Percentiles rank a stretch among this genome's conserved stretches.
Evolutionary conservation across 2,113 vertebrate species (phyloP).

Genomic region (Siniperca knerii): DNA sequence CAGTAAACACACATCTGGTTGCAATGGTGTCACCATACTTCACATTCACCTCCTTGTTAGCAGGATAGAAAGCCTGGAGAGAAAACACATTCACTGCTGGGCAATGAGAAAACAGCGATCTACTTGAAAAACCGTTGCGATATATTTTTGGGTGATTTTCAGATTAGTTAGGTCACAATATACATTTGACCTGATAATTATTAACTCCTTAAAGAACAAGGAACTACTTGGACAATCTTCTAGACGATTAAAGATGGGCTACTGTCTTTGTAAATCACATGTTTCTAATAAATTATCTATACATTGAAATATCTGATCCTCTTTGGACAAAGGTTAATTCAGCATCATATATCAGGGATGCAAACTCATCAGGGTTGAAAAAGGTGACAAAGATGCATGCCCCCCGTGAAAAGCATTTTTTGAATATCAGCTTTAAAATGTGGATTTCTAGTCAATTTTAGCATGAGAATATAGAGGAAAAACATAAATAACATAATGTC

Average conservation of each 20-base stretch:
- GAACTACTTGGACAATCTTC: neutral
- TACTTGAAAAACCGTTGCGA: neutral
- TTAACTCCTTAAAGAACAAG: neutral
- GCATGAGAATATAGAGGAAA: too few species aligned
- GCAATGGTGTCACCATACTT: slow-evolving; percentile 91
- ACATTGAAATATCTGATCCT: too few species aligned
- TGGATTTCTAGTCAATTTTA: too few species aligned
- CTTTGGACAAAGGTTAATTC: too few species aligned
- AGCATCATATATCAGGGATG: too few species aligned
- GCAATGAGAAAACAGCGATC: neutral
- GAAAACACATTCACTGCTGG: slow-evolving; percentile 14
- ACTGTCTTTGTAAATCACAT: neutral
- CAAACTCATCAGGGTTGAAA: too few species aligned
- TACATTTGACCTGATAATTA: neutral
- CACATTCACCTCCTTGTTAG: slow-evolving; percentile 86
- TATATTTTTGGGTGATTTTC: neutral
- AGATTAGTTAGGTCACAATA: neutral
- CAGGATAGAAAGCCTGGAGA: slow-evolving; percentile 93
- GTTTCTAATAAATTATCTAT: too few species aligned
- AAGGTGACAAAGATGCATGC: too few species aligned
- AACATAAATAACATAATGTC: too few species aligned
- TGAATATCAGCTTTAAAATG: too few species aligned
- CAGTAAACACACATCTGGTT: slow-evolving; percentile 95
- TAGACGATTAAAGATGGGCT: neutral
- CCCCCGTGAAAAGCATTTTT: too few species aligned